Evolutionary conservation across 2,888 invertebrate species (phyloP), one percentile per base, ranked within the genome.

Genomic region (Nomada ferruginata): DNA sequence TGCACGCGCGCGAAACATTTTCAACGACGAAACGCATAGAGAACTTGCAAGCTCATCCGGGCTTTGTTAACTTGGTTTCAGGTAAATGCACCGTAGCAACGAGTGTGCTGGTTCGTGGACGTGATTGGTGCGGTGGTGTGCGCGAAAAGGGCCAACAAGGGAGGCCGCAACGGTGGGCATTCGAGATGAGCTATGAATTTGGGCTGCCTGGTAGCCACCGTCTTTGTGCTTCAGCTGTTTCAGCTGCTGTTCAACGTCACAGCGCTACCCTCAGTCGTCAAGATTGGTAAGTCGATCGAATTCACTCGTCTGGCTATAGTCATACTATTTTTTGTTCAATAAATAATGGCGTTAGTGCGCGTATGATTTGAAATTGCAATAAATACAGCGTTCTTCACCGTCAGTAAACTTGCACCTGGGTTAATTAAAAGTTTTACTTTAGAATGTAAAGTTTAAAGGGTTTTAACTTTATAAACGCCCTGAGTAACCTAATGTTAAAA

Each of bases 161-260:
- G 83, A 84, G 87, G 86, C 90, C 89, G 87, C 84, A 72, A 87
- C 88, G 91, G 89, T 89, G 91, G 90, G 91, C 91, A 90, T 93
- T 91, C 93, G 93, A 92, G 92, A 93, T 93, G 93, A 93, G 93
- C 93, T 93, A 93, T 93, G 93, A 93, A 92, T 93, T 91, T 92
- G 90, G 93, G 93, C 92, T 93, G 91, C 90, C 91, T 93, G 91
- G 90, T 93, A 92, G 93, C 93, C 92, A 90, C 88, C 89, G 87
- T 92, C 86, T 90, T 91, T 84, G 87, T 93, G 85, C 90, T 92
- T 79, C 92, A 91, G 88, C 89, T 92, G 87, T 87, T 90, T 79
- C 90, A 88, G 85, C 90, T 89, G 86, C 88, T 89, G 85, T 87
- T 89, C 86, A 85, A 68, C 85, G 91, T 91, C 85, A 87, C 87